Conservation (phyloP, 2,797 vertebrate species). For the Phrynocephalus guinanensis region DNA sequence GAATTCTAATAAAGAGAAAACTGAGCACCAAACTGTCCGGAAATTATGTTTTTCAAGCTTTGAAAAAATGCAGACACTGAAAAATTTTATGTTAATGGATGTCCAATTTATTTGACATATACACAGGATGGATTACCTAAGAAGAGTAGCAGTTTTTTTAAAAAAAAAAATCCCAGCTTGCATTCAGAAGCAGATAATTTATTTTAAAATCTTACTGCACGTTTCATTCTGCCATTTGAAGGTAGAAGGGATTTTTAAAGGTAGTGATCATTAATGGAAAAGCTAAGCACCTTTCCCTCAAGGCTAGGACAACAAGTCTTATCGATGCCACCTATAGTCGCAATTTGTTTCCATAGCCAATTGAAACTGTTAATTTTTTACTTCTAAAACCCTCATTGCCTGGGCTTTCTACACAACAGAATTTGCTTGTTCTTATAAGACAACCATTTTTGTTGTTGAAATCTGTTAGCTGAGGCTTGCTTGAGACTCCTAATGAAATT, state of each 20-base stretch:
- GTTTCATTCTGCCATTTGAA: not conserved
- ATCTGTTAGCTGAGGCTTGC: not conserved
- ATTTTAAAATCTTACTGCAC: too few relatives aligned
- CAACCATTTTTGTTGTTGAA: not conserved
- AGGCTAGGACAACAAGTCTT: not conserved
- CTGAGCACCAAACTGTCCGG: not conserved
- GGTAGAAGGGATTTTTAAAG: not conserved
- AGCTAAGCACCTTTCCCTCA: not conserved
- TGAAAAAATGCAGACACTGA: conserved; percentile 29
- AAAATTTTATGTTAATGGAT: not conserved
- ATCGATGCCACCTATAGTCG: not conserved
- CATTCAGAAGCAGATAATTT: not conserved
- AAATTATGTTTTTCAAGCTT: conserved; percentile 26
- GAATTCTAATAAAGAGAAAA: conserved; percentile 34
- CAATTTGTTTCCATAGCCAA: not conserved
- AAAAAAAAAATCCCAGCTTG: not conserved
- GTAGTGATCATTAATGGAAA: not conserved
- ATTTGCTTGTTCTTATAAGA: not conserved
- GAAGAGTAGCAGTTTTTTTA: not conserved
- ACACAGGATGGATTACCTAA: conserved; percentile 20
- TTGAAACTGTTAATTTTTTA: not conserved
- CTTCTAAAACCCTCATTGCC: not conserved
- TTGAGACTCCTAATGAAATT: not conserved
- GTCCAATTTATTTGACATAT: not conserved
- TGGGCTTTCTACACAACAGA: too few relatives aligned